Percentiles rank a stretch among this genome's conserved stretches.
Conservation (phyloP, 2,113 vertebrate genomes). For the Seriola quinqueradiata region DNA sequence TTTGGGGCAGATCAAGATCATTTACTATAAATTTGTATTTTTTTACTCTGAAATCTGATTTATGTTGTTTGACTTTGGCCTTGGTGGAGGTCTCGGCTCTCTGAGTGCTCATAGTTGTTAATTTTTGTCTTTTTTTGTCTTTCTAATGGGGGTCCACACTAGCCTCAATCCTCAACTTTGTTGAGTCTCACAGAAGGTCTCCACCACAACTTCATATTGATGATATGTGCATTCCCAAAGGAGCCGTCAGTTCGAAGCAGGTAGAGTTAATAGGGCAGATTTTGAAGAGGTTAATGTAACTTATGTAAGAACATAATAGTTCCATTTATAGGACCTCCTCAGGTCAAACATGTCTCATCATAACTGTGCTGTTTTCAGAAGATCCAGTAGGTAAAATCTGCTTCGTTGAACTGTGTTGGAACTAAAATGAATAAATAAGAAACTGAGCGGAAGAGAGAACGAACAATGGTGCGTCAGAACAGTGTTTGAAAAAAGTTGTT, state of each 20-base stretch:
- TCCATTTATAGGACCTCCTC: background rate
- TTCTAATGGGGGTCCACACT: background rate
- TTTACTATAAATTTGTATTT: no score
- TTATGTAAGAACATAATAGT: background rate
- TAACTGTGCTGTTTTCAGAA: background rate
- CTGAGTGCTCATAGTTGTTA: no score
- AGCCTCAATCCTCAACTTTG: background rate
- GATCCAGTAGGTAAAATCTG: background rate
- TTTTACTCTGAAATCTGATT: no score
- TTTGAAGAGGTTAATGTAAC: background rate
- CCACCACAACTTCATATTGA: background rate
- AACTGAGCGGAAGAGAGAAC: background rate
- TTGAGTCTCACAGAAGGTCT: background rate
- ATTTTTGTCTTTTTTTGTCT: background rate
- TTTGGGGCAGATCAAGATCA: no score
- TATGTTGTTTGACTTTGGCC: no score
- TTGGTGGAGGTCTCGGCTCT: no score
- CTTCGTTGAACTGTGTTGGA: background rate
- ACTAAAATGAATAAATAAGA: slow-evolving; percentile 10
- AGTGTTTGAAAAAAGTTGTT: slow-evolving; percentile 12
- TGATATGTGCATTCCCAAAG: background rate
- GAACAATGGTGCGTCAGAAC: slow-evolving; percentile 7
- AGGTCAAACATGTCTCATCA: background rate
- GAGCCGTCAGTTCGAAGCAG: background rate
- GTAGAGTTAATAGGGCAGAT: background rate